A percentile compares a stretch with the other conserved stretches of the same genome.
phyloP scores from a whole-genome alignment of 2,797 vertebrate genomes.

The Tenualosa thibaudeaui region DNA sequence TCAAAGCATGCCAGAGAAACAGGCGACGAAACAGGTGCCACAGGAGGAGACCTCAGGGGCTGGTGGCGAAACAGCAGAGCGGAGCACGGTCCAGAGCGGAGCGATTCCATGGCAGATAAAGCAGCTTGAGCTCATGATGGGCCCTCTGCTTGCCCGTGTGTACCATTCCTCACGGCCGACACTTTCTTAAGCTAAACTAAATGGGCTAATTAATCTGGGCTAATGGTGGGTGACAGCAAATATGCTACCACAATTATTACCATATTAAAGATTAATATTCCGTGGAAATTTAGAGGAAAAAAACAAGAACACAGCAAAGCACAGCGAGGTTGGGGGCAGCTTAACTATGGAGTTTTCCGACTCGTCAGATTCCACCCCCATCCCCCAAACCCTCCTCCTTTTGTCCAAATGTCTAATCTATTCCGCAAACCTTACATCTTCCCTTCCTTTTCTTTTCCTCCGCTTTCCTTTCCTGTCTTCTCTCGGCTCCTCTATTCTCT shows the following conservation, averaged over 20 bases:
- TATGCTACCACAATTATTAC: slow-evolving; percentile 82
- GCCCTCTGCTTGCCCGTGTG: slow-evolving; percentile 45
- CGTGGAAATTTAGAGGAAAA: slow-evolving; percentile 73
- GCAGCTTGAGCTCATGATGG: slow-evolving; percentile 73
- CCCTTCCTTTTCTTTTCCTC: not conserved
- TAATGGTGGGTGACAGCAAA: slow-evolving; percentile 85
- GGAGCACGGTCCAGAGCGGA: slow-evolving; percentile 43
- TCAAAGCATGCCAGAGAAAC: not conserved
- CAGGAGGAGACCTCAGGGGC: not conserved
- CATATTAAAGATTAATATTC: slow-evolving; percentile 83
- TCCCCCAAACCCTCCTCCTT: not conserved
- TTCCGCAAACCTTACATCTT: not conserved
- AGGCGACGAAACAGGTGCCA: not conserved
- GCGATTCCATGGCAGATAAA: slow-evolving; percentile 57
- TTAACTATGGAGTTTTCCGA: not conserved
- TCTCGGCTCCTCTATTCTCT: not conserved
- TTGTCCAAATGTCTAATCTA: not conserved
- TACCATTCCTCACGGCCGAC: slow-evolving; percentile 75
- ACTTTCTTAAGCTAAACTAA: slow-evolving; percentile 80
- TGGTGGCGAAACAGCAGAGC: slow-evolving; percentile 41
- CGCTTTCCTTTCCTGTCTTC: not conserved
- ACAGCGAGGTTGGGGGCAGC: slow-evolving; percentile 45
- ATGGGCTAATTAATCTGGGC: slow-evolving; percentile 82
- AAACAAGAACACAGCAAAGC: slow-evolving; percentile 61
- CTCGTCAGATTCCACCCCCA: not conserved